Percentiles rank a stretch among this genome's conserved stretches.
phyloP scores from a whole-genome alignment of 2,113 vertebrate species.

The Chamaetylas fuelleborni region DNA sequence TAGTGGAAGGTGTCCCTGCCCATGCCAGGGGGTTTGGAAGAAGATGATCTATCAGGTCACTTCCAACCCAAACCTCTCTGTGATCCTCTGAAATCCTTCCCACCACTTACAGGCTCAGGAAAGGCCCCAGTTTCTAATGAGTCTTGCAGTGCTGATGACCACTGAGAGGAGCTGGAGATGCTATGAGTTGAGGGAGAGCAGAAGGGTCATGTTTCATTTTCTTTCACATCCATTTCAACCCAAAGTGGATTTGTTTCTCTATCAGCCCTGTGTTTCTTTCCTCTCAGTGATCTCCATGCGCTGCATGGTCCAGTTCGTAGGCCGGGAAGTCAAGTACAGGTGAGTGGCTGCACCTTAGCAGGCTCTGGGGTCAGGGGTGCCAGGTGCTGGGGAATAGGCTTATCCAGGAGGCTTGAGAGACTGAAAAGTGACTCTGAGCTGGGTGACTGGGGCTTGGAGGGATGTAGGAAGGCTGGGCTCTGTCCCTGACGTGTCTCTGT shows the following conservation, averaged over 20 bases:
- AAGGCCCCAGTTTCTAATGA: background rate
- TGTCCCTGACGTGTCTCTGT: rapidly evolving
- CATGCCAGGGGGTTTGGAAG: background rate
- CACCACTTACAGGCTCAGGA: background rate
- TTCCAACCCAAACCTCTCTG: background rate
- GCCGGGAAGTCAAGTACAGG: constrained; percentile 87
- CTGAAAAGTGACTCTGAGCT: background rate
- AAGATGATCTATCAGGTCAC: background rate
- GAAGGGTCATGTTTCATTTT: background rate
- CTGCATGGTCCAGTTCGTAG: constrained; percentile 91
- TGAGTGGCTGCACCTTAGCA: constrained; percentile 47
- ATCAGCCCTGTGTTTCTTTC: constrained; percentile 13
- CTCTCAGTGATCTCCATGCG: constrained; percentile 84
- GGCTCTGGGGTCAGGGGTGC: background rate
- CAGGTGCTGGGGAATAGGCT: background rate
- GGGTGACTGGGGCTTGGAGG: background rate
- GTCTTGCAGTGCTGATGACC: background rate
- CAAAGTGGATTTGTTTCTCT: background rate
- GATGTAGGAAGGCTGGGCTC: background rate
- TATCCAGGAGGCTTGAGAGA: background rate
- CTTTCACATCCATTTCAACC: background rate
- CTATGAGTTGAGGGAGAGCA: background rate
- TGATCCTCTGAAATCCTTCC: background rate
- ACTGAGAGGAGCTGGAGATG: background rate
- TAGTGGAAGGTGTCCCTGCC: background rate